Evolutionary conservation across 2,888 invertebrate species (phyloP), one percentile per base, ranked within the genome.

Genomic region (Nephrotoma guestfalica): DNA sequence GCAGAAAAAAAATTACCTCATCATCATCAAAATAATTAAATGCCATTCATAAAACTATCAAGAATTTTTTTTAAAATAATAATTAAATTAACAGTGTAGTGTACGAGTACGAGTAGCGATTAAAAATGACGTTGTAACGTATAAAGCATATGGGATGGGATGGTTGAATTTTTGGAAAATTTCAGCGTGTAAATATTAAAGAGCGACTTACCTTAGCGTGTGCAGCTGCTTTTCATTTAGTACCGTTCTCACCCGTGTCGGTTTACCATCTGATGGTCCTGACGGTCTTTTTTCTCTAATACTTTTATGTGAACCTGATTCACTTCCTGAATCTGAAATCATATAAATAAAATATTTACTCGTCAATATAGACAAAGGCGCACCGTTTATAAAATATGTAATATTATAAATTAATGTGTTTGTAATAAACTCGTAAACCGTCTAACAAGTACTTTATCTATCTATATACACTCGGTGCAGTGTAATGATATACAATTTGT

Each of bases 171-270:
- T 43, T 30, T 9, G 11, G 4, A 71, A 71, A 2, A 71, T 71
- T 7, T 30, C 11, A 51, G n/a, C 11, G n/a, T 3, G 15, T 51
- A 15, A 40, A 7, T 86, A 13, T 30, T 30, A 30, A 30, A 30
- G 2, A 30, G 30, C 2, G 1, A 88, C 89, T 91, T 89, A 94
- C 92, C 99, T 94, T 89, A 99, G 93, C 6, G 99, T 99, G 92
- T 98, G 98, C 89, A 99, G 93, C 91, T 99, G 99, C 91, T 98
- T 98, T 92, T 99, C 99, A 92, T 99, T 99, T 88, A 99, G 94
- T 51, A 99, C 99, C 2, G 99, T 99, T 88, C 99, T 94, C 87
- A 99, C 99, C 89, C 99, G 93, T n/a, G 99, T 99, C 11, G 99
- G 98, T 91, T 99, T 99, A 86, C 97, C 97, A 92, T 98, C 97